phyloP scores from a whole-genome alignment of 2,113 vertebrate genomes.

The Cygnus atratus region DNA sequence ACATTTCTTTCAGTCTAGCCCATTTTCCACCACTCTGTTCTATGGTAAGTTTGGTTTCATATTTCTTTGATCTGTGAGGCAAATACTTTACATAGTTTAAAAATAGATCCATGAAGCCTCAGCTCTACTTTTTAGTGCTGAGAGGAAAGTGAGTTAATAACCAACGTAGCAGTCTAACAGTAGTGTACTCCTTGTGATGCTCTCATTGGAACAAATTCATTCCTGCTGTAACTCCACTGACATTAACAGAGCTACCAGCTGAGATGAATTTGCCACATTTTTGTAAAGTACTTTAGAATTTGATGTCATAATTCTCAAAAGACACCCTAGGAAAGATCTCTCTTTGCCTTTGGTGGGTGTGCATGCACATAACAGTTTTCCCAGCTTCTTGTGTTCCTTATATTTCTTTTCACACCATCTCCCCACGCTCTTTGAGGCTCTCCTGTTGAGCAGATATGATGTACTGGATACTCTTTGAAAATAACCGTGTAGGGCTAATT shows the following conservation, averaged over 20 bases:
- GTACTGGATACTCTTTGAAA: conserved; percentile 1
- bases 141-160: conserved; percentile 50
- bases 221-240: conserved; percentile 26
- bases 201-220: conserved; percentile 52
- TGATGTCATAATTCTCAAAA: conserved; percentile 46
- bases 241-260: conserved; percentile 47
- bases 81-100: conserved; percentile 70
- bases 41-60: conserved; percentile 37
- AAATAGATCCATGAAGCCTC: conserved; percentile 26
- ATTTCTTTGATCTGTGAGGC: not conserved
- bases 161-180: conserved; percentile 4
- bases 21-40: conserved; percentile 4
- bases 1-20: conserved; percentile 38
- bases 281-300: conserved; percentile 28
- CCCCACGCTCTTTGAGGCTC: not conserved
- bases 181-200: conserved; percentile 21
- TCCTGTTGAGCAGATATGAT: conserved; percentile 3
- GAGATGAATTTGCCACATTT: conserved; percentile 55
- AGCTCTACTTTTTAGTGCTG: conserved; percentile 19
- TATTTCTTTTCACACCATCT: not conserved
- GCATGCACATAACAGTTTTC: not conserved
- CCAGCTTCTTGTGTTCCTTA: not conserved
- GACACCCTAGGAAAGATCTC: conserved; percentile 3
- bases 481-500: not conserved
- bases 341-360: not conserved